Percentiles rank a stretch among this genome's conserved stretches.
These are phyloP conservation scores for Pitta sordida DNA, from an alignment of 2,113 vertebrate genomes.

Conservation along the genomic window DNA sequence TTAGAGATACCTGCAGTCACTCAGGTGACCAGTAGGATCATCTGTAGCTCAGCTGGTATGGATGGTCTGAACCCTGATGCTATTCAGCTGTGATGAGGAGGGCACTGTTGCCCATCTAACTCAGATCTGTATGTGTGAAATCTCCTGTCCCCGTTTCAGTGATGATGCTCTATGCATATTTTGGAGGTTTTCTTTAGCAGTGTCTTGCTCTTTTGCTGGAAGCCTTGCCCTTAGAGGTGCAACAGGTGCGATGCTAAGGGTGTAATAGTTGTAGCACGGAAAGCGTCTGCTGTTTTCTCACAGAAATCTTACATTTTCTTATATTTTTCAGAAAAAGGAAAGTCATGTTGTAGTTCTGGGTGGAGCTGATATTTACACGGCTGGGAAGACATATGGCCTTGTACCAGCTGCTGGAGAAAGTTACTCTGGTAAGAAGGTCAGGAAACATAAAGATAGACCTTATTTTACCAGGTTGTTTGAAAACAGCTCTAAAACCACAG, in stretches of 20 bases:
- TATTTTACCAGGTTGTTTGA: not conserved
- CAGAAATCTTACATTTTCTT: not conserved
- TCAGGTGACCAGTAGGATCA: not conserved
- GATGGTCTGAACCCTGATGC: not conserved
- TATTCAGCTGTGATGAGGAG: not conserved
- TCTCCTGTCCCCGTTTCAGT: not conserved
- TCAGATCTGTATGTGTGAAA: not conserved
- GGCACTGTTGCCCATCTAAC: not conserved
- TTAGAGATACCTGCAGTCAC: not conserved
- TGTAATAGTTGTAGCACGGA: not conserved
- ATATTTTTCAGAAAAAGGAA: slow-evolving; percentile 77
- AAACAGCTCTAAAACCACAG: not conserved
- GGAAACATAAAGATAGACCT: slow-evolving; percentile 7
- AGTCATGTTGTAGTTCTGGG: slow-evolving; percentile 83
- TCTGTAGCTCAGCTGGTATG: not conserved
- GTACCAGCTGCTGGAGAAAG: slow-evolving; percentile 88
- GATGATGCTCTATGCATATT: not conserved
- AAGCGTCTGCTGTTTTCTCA: not conserved
- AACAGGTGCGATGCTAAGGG: slow-evolving; percentile 53
- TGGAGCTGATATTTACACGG: slow-evolving; percentile 86
- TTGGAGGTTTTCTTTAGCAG: not conserved
- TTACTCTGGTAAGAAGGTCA: slow-evolving; percentile 79
- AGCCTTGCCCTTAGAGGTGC: not conserved
- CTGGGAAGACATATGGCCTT: slow-evolving; percentile 85
- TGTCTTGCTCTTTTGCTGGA: not conserved